These are phyloP conservation scores for Urocynchramus pylzowi DNA, from an alignment of 2,113 vertebrate genomes.

Conservation along the genomic window DNA sequence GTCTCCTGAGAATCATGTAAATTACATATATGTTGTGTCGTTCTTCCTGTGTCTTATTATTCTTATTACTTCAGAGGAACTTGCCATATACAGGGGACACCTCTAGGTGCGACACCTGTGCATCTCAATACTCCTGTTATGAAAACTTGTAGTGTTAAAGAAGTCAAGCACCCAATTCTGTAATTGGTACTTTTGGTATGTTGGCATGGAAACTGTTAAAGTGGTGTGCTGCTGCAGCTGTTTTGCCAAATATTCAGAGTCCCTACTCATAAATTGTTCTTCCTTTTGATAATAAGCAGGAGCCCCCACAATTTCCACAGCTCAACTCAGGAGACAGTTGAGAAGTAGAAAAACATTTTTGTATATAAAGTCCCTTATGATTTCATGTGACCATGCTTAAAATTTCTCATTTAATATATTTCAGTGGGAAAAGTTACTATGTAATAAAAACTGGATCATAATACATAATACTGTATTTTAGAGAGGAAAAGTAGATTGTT, in stretches of 20 bases:
- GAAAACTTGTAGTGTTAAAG: background rate
- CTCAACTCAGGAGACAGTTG: background rate
- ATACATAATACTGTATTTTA: background rate
- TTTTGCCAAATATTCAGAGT: background rate
- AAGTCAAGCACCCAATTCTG: background rate
- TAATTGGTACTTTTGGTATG: background rate
- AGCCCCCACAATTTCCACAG: background rate
- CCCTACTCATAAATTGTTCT: background rate
- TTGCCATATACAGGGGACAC: background rate
- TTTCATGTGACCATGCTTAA: background rate
- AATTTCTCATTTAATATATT: constrained; percentile 7
- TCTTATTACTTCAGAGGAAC: background rate
- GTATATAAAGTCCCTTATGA: background rate
- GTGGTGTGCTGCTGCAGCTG: background rate
- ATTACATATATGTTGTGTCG: background rate
- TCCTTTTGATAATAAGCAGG: background rate
- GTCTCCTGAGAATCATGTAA: background rate
- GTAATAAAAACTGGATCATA: background rate
- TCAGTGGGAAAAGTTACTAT: background rate
- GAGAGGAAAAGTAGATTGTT: background rate
- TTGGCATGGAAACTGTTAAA: background rate
- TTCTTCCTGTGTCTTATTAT: background rate
- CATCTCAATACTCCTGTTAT: background rate
- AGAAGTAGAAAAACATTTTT: background rate
- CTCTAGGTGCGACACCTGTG: background rate